Percentiles rank a stretch among this genome's conserved stretches.
These are phyloP conservation scores for Sclerurus mexicanus DNA, from an alignment of 2,113 vertebrate genomes.

Conservation along the genomic window DNA sequence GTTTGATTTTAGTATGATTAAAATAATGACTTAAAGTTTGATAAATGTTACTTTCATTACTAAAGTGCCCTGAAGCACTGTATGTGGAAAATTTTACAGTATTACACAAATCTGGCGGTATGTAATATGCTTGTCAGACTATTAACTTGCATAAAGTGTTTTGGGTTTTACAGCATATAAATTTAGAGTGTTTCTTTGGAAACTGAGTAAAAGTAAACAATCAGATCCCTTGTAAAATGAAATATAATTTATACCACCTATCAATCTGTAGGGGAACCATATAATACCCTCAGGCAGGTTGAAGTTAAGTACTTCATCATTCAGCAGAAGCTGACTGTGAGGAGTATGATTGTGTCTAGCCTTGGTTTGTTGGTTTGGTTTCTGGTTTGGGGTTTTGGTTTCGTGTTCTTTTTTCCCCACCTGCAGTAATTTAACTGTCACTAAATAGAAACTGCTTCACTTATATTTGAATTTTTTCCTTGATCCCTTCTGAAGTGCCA, in stretches of 20 bases:
- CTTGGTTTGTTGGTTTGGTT: background rate
- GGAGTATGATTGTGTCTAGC: background rate
- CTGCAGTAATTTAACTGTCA: background rate
- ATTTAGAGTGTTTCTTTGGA: background rate
- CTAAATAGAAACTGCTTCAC: background rate
- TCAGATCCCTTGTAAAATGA: background rate
- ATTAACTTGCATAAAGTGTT: background rate
- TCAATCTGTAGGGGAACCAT: background rate
- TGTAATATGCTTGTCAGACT: background rate
- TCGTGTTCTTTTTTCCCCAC: no score
- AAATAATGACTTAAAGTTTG: slow-evolving; percentile 9
- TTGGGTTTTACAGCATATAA: background rate
- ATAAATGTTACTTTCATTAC: slow-evolving; percentile 42
- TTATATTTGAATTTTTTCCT: background rate
- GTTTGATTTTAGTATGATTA: slow-evolving; percentile 46
- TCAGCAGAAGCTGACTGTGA: background rate
- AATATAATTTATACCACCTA: background rate
- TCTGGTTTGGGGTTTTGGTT: background rate
- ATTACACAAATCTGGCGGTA: background rate
- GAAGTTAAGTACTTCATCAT: background rate
- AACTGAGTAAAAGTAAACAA: background rate
- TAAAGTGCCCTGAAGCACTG: background rate
- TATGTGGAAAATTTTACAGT: background rate
- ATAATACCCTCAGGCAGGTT: background rate
- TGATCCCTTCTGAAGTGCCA: background rate